Conservation (phyloP, 2,113 vertebrate genomes). For the Corydoras sp. region DNA sequence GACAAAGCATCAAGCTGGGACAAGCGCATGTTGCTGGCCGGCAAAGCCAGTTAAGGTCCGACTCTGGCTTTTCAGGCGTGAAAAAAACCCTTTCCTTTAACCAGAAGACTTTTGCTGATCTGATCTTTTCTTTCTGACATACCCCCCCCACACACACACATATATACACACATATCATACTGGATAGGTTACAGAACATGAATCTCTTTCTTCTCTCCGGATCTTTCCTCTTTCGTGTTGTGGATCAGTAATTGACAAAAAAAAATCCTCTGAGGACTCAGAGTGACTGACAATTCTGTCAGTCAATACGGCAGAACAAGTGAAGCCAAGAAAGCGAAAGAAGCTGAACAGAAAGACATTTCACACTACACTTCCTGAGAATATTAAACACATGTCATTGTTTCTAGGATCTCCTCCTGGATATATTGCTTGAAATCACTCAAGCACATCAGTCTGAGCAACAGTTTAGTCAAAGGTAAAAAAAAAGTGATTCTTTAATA, state of each 20-base stretch:
- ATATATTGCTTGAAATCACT: too few relatives aligned
- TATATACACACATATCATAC: slow-evolving; percentile 42
- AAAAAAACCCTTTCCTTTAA: slow-evolving; percentile 54
- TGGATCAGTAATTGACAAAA: slow-evolving; percentile 4
- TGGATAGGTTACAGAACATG: slow-evolving; percentile 60
- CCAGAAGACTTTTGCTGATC: slow-evolving; percentile 49
- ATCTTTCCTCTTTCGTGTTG: slow-evolving; percentile 32
- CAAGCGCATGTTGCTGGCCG: slow-evolving; percentile 52
- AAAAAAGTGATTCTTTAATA: too few relatives aligned
- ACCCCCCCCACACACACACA: slow-evolving; percentile 47
- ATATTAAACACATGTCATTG: too few relatives aligned
- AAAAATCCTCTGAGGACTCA: slow-evolving; percentile 14
- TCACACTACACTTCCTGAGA: too few relatives aligned
- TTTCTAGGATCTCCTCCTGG: too few relatives aligned
- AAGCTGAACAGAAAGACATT: background rate
- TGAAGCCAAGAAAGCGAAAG: background rate
- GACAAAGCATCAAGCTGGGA: slow-evolving; percentile 72
- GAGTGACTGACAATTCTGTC: background rate
- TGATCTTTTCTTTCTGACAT: slow-evolving; percentile 49
- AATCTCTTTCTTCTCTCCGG: slow-evolving; percentile 35
- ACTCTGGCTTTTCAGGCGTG: slow-evolving; percentile 50
- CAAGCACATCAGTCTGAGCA: too few relatives aligned
- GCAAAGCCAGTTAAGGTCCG: slow-evolving; percentile 60
- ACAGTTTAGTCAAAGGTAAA: too few relatives aligned
- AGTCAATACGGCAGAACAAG: background rate